phyloP scores from a whole-genome alignment of 2,888 invertebrate genomes.

The Amiota minor region DNA sequence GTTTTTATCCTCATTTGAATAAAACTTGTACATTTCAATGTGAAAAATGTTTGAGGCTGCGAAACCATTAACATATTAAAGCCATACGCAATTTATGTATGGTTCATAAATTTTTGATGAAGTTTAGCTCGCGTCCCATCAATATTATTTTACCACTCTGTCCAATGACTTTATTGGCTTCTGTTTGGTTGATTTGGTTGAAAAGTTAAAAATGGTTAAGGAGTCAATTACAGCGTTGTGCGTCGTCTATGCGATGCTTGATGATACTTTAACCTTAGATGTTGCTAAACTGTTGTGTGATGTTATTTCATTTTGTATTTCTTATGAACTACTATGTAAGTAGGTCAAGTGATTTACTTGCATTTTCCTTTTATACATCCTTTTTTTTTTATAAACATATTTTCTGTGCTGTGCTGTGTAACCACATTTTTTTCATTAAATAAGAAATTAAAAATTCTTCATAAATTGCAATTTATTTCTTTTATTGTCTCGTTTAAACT shows the following conservation, averaged over 20 bases:
- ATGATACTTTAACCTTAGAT: neutral
- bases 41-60: neutral
- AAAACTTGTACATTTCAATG: too few relatives aligned
- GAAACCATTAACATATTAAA: constrained; percentile 38
- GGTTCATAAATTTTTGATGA: constrained; percentile 60
- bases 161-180: constrained; percentile 49
- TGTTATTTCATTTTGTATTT: too few relatives aligned
- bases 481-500: too few relatives aligned
- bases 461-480: too few relatives aligned
- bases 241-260: neutral
- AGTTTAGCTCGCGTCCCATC: constrained; percentile 34
- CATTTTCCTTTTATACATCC: too few relatives aligned
- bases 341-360: too few relatives aligned
- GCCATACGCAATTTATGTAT: constrained; percentile 40
- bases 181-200: constrained; percentile 47
- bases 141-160: constrained; percentile 42
- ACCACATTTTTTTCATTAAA: too few relatives aligned
- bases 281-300: neutral
- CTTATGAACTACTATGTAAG: too few relatives aligned
- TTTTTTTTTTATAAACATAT: too few relatives aligned
- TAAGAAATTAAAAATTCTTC: too few relatives aligned
- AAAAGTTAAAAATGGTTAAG: constrained; percentile 36
- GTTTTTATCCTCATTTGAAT: neutral
- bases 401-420: too few relatives aligned
- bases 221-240: constrained; percentile 36